These are phyloP conservation scores for Gasterosteus nipponicus DNA, from an alignment of 2,113 vertebrate genomes.

Conservation along the genomic window DNA sequence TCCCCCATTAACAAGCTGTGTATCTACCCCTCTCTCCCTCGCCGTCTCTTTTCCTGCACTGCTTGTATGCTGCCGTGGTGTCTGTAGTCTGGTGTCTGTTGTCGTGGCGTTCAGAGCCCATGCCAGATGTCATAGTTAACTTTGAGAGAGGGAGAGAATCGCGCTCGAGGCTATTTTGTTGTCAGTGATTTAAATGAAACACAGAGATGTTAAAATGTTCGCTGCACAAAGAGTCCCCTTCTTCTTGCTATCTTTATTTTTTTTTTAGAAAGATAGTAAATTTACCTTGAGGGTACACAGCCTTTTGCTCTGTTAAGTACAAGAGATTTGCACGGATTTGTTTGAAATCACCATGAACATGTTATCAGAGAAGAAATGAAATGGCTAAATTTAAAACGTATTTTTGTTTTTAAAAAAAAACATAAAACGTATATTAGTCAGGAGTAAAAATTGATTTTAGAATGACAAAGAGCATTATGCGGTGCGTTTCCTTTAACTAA, in stretches of 20 bases:
- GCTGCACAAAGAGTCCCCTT: constrained; percentile 70
- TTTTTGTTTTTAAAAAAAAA: constrained; percentile 19
- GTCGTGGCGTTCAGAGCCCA: constrained; percentile 86
- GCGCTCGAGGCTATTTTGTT: constrained; percentile 86
- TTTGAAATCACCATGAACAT: constrained; percentile 68
- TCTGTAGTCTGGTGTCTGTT: constrained; percentile 85
- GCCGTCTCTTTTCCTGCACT: constrained; percentile 63
- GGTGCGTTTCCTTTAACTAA: not conserved
- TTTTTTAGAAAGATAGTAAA: constrained; percentile 65
- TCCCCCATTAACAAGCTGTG: constrained; percentile 79
- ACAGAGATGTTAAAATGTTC: constrained; percentile 81
- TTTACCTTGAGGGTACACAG: constrained; percentile 78
- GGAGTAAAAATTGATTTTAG: constrained; percentile 35
- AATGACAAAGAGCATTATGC: constrained; percentile 14
- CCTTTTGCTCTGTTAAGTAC: constrained; percentile 71
- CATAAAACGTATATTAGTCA: not conserved
- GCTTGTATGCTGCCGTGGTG: constrained; percentile 78
- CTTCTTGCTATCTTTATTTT: constrained; percentile 39
- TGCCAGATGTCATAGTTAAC: constrained; percentile 88
- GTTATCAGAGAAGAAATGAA: constrained; percentile 57
- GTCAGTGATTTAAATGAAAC: constrained; percentile 86
- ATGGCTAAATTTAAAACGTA: constrained; percentile 44
- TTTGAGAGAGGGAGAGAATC: constrained; percentile 80
- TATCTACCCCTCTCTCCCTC: constrained; percentile 76
- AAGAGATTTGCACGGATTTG: constrained; percentile 57